phyloP scores from a whole-genome alignment of 2,888 invertebrate species.

The Gerris lacustris region DNA sequence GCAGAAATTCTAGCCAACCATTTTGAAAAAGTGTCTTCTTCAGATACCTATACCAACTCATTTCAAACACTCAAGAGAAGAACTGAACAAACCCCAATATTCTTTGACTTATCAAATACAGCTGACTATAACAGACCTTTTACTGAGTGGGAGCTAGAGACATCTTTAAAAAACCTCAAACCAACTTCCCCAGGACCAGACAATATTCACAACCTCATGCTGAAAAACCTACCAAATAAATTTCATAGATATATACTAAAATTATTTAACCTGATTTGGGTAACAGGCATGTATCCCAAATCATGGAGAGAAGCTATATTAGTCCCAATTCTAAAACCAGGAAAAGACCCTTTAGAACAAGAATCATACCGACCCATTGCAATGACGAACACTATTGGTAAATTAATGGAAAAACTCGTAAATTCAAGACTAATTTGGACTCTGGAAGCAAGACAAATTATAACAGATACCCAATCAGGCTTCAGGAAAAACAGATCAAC shows the following conservation, averaged over 20 bases:
- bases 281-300: background rate
- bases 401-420: background rate
- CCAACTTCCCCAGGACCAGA: background rate
- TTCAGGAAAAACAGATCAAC: too few relatives aligned
- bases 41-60: background rate
- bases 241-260: background rate
- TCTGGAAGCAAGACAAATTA: background rate
- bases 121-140: background rate
- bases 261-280: background rate
- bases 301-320: background rate
- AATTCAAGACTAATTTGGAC: background rate
- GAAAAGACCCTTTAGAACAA: background rate
- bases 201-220: background rate
- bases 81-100: too few relatives aligned
- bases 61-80: background rate
- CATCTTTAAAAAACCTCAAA: background rate
- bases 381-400: background rate
- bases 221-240: background rate
- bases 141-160: background rate
- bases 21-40: background rate
- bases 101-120: background rate
- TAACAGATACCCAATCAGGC: background rate
- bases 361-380: background rate
- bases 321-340: background rate
- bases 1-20: background rate